Base-by-base conservation (phyloP, 1,140 invertebrate species). In the Psilanteris sp. region DNA sequence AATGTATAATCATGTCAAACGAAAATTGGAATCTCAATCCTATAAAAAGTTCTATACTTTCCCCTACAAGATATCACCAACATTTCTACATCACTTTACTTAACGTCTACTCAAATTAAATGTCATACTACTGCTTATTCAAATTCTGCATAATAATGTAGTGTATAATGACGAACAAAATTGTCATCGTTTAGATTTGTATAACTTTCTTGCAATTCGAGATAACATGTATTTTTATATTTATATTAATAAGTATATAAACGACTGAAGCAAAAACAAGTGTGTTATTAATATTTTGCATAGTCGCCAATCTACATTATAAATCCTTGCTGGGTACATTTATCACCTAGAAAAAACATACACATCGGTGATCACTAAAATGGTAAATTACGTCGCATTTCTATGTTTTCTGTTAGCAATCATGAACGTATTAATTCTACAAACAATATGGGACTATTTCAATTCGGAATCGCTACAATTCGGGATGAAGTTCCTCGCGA, bases 241-340 rank as follows among this genome's bases (percentile, higher is more conserved):
- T n/a, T n/a, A n/a, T n/a, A n/a, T n/a, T n/a, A n/a, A n/a, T n/a
- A n/a, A n/a, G 37, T 67, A 66, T 54, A 8, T 50, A 48, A 48
- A 59, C 52, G 52, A 59, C 34, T 70, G 64, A 59, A 70, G 64
- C 52, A 70, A 50, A 55, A 70, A 70, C 31, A 50, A 26, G 32
- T 59, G 32, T 59, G 16, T 57, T 6, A 57, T 39, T 16, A 48
- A 48, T 48, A 26, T 57, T 68, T 67, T 46, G 32, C 43, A 41
- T 46, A 57, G 52, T 68, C 52, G 41, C 29, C 57, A 57, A 14
- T 57, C 64, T 68, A 68, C 64, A 13, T 68, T 16, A 50, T 68
- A 48, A 57, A 32, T 57, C 34, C 52, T 57, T 68, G 34, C 52
- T 67, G 52, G 52, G 34, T 41, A 68, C 50, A 68, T 50, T 57